Evolutionary conservation across 2,113 vertebrate species (phyloP), one percentile per base, ranked within the genome.

Genomic region (Pterophyllum scalare): DNA sequence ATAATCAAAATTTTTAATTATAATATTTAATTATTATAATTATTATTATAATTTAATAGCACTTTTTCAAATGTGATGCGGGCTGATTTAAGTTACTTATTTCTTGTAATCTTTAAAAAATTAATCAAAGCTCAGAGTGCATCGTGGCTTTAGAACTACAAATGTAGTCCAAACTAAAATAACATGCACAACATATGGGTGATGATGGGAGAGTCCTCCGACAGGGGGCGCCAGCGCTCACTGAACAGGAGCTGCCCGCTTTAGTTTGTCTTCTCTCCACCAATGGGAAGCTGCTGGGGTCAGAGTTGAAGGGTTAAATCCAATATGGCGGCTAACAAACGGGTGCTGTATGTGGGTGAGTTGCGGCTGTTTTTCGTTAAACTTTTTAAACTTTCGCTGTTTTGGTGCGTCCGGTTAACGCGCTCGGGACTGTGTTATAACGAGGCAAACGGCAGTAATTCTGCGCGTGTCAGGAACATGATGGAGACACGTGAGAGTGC

Each of bases 281-380:
- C 91, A 87, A 93, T 89, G 19, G 84, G 17, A 79, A 82, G 60
- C 62, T 2, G 11, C 22, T 1, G 81, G 67, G 77, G 72, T 94
- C 60, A 93, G 12, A 94, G 93, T 93, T 91, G 89, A 94, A 88
- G 24, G 88, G 79, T 92, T 24, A 89, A 22, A 58, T 87, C 57
- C 49, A 95, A 95, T 3, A 96, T 96, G 95, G 95, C 96, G 75
- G 62, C 94, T 1, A 94, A 40, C 19, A 95, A 96, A 79, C 94
- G 95, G 87, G 95, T 96, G 40, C 77, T 95, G 46, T 96, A 96
- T 95, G 85, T 96, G 22, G 95, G 95, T 96, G 35, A 94, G 95
- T 92, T 75, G 3, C 24, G 46, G 2, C 0, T 33, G 38, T 8
- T 80, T 88, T 84, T 49, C 6, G 3, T 17, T n/a, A 4, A 26